A percentile compares a stretch with the other conserved stretches of the same genome.
phyloP scores from a whole-genome alignment of 2,888 invertebrate genomes.

The Acanthococcus lagerstroemiae region DNA sequence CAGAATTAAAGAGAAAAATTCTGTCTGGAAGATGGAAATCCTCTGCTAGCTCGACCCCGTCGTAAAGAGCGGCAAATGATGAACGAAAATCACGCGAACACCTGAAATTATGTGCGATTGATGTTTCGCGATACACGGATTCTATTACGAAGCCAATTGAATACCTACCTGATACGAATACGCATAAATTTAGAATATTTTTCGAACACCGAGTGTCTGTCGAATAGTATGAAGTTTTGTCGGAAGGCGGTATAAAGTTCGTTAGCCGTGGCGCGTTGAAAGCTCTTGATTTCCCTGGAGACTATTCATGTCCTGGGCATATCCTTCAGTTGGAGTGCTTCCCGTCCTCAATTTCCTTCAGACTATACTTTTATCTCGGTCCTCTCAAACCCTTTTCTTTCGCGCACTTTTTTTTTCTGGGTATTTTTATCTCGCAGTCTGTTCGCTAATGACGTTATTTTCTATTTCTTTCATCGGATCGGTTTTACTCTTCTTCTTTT shows the following conservation, averaged over 20 bases:
- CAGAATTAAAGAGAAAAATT: too few species aligned
- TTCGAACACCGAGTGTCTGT: conserved; percentile 19
- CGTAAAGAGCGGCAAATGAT: too few species aligned
- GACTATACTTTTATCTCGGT: conserved; percentile 17
- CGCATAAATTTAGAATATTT: conserved; percentile 3
- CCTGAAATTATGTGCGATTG: too few species aligned
- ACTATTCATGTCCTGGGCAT: conserved; percentile 32
- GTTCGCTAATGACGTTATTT: conserved; percentile 23
- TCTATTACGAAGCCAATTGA: too few species aligned
- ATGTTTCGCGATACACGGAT: too few species aligned
- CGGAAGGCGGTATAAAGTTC: conserved; percentile 22
- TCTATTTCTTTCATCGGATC: conserved; percentile 15
- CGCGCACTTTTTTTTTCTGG: not conserved
- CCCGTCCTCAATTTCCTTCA: conserved; percentile 15
- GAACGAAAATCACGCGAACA: too few species aligned
- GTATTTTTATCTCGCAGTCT: conserved; percentile 13
- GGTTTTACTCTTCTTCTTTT: too few species aligned
- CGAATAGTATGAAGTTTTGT: conserved; percentile 18
- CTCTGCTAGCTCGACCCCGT: too few species aligned
- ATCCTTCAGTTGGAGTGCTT: conserved; percentile 23
- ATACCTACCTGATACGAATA: too few species aligned
- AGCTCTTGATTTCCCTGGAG: conserved; percentile 33
- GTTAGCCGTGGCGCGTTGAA: conserved; percentile 29
- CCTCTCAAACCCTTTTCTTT: conserved; percentile 16
- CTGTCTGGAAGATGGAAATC: too few species aligned